Evolutionary conservation across 2,797 vertebrate genomes (phyloP).

Genomic region (Threskiornis aethiopicus): DNA sequence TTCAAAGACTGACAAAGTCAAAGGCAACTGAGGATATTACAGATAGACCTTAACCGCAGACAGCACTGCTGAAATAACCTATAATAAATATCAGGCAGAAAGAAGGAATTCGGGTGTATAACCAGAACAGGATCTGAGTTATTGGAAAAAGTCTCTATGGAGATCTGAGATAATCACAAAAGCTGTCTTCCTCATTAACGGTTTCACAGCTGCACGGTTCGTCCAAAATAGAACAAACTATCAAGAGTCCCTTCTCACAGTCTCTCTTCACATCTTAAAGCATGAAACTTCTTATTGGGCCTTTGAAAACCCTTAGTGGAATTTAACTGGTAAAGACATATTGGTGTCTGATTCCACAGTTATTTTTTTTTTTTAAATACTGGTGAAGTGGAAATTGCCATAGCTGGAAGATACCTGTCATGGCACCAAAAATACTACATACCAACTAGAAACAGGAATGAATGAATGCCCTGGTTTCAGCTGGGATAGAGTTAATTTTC

Average conservation of each 20-base stretch:
- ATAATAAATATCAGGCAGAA: not conserved
- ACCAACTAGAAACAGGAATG: not conserved
- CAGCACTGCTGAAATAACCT: not conserved
- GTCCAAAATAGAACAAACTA: not conserved
- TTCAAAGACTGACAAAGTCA: not conserved
- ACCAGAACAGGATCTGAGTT: not conserved
- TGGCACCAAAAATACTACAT: not conserved
- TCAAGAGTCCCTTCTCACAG: not conserved
- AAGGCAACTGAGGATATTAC: not conserved
- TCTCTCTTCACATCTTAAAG: not conserved
- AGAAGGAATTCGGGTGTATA: not conserved
- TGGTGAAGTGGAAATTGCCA: not conserved
- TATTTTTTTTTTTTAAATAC: not conserved
- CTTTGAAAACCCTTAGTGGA: not conserved
- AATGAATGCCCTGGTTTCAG: not conserved
- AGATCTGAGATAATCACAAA: not conserved
- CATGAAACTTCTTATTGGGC: not conserved
- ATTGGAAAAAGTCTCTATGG: not conserved
- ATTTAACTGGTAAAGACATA: not conserved
- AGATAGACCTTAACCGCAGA: not conserved
- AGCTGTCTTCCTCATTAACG: not conserved
- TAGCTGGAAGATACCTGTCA: not conserved
- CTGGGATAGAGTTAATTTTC: not conserved
- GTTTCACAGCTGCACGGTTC: not conserved
- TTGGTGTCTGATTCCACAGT: not conserved